Conservation (phyloP, 2,113 vertebrate genomes). For the Macroglossus sobrinus region DNA sequence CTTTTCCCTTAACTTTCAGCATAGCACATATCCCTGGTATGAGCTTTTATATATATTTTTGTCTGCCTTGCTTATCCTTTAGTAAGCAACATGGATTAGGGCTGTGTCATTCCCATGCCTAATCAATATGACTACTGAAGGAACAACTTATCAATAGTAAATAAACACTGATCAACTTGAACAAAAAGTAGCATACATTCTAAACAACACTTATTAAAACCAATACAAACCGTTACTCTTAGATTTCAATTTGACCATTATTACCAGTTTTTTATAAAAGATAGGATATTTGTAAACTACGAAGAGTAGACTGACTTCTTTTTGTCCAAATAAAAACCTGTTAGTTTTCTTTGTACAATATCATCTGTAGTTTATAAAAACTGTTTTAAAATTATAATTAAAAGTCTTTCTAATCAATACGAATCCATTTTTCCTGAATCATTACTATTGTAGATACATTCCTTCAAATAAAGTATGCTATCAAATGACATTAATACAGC, state of each 20-base stretch:
- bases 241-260: not conserved
- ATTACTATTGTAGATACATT: not conserved
- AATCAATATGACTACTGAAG: not conserved
- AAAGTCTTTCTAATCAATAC: slow-evolving; percentile 15
- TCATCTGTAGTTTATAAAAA: not conserved
- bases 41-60: not conserved
- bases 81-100: not conserved
- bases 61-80: not conserved
- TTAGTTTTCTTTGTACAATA: not conserved
- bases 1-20: not conserved
- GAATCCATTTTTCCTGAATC: not conserved
- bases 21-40: not conserved
- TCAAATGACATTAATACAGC: not conserved
- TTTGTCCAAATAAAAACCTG: not conserved
- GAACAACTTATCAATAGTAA: not conserved
- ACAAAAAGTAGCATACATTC: not conserved
- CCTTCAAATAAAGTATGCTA: not conserved
- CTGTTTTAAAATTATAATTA: not conserved
- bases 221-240: not conserved
- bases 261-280: not conserved
- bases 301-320: not conserved
- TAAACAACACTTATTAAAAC: not conserved
- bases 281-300: not conserved
- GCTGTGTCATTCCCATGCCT: not conserved
- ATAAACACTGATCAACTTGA: not conserved